These are phyloP conservation scores for Pheosia tremula DNA, from an alignment of 2,888 invertebrate species.

Conservation along the genomic window DNA sequence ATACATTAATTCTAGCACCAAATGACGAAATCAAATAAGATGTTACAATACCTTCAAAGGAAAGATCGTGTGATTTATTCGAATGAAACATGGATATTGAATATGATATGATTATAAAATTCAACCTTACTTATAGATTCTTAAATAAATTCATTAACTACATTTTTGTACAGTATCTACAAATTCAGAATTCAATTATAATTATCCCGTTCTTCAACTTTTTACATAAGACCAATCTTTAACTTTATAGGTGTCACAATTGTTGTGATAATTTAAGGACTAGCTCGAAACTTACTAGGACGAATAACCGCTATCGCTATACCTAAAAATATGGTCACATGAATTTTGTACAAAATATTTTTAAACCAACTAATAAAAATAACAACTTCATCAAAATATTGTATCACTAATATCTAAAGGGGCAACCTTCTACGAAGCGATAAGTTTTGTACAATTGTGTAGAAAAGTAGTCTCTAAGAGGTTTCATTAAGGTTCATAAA, in stretches of 20 bases:
- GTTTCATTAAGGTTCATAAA: constrained; percentile 50
- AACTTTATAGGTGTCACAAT: constrained; percentile 42
- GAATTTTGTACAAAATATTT: constrained; percentile 73
- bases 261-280: constrained; percentile 68
- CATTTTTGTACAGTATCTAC: constrained; percentile 80
- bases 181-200: constrained; percentile 67
- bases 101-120: constrained; percentile 83
- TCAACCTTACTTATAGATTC: constrained; percentile 64
- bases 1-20: constrained; percentile 63
- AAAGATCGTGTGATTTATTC: constrained; percentile 37
- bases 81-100: constrained; percentile 61
- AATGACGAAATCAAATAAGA: constrained; percentile 45
- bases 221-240: constrained; percentile 46
- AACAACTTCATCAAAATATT: constrained; percentile 49
- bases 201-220: constrained; percentile 54
- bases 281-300: constrained; percentile 82
- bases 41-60: constrained; percentile 2
- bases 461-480: constrained; percentile 67
- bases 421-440: constrained; percentile 52
- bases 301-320: constrained; percentile 61
- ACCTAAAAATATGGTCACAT: constrained; percentile 71
- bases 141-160: constrained; percentile 68
- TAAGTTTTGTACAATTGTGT: constrained; percentile 68
- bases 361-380: constrained; percentile 48
- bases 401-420: constrained; percentile 49